These are phyloP conservation scores for Caenorhabditis plicata DNA, from an alignment of 2,888 invertebrate species.

Conservation along the genomic window DNA sequence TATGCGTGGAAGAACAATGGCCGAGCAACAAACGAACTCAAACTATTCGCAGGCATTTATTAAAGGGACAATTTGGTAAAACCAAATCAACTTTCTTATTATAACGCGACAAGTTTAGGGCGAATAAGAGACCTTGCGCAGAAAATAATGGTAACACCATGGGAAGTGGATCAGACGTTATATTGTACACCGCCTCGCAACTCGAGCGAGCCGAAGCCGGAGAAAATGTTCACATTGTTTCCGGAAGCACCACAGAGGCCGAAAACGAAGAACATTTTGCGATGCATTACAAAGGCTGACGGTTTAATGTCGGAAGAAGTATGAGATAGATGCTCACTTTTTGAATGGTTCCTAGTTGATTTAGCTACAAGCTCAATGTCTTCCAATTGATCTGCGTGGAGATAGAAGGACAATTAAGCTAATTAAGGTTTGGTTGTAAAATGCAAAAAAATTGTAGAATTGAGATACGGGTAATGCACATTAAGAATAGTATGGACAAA, in stretches of 20 bases:
- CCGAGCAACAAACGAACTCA: conserved; percentile 65
- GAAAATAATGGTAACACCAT: conserved; percentile 65
- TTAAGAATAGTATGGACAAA: no score
- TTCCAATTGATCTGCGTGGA: conserved; percentile 72
- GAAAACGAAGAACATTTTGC: conserved; percentile 44
- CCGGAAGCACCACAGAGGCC: conserved; percentile 7
- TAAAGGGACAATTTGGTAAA: conserved; percentile 64
- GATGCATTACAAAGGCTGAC: conserved; percentile 65
- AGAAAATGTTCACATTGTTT: conserved; percentile 5
- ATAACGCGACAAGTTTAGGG: conserved; percentile 31
- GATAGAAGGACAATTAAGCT: conserved; percentile 72
- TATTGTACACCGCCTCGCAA: conserved; percentile 61
- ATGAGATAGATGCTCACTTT: no score
- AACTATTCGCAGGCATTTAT: conserved; percentile 61
- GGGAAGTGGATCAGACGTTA: conserved; percentile 61
- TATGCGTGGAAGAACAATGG: conserved; percentile 72
- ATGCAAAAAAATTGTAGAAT: no score
- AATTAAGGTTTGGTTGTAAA: no score
- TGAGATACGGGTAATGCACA: not conserved
- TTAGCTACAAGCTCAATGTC: conserved; percentile 69
- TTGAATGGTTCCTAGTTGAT: conserved; percentile 2
- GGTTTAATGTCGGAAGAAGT: conserved; percentile 68
- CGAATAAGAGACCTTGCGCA: conserved; percentile 62
- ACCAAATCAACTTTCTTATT: not conserved
- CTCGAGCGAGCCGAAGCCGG: conserved; percentile 26